Base-by-base conservation (phyloP, 2,888 invertebrate species). In the Caenorhabditis macrosperma region DNA sequence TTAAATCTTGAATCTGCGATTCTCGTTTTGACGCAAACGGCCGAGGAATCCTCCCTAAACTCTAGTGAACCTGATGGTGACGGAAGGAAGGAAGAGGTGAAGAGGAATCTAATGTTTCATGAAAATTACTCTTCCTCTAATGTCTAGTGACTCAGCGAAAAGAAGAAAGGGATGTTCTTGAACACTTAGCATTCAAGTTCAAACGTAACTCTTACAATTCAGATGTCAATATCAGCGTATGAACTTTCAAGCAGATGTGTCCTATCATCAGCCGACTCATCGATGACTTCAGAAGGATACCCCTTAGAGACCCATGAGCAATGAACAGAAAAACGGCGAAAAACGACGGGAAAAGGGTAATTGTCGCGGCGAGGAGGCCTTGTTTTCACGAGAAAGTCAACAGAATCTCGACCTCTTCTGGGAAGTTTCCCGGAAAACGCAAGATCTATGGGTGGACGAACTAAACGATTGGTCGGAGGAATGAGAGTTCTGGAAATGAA, bases 81-180 rank as follows among this genome's bases (percentile, higher is more conserved):
- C 38, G n/a, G 30, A 26, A 60, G 44, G 46, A 46, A 30, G 22
- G 30, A 22, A 35, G 46, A 55, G 22, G 44, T 10, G 41, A 24
- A 26, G 28, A 44, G 38, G 41, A 46, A 26, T 9, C 44, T 60
- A 33, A 35, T 60, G 59, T 60, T 60, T 52, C 20, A 61, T 41
- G 69, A 61, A 61, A 69, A 69, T 69, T 69, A 50, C 60, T 52
- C 52, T 60, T 35, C 9, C n/a, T 52, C n/a, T 44, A 9, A 17
- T 44, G 44, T 44, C 4, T 44, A 44, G n/a, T 33, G 33, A 33
- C 17, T 44, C 20, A 44, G 17, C 17, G n/a, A n/a, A n/a, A n/a
- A n/a, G n/a, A n/a, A n/a, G n/a, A n/a, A n/a, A n/a, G n/a, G n/a
- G n/a, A n/a, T n/a, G 44, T 44, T 44, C 44, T 9, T 44, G 44